Conservation (phyloP, 2,797 vertebrate genomes). For the Gorsachius magnificus region DNA sequence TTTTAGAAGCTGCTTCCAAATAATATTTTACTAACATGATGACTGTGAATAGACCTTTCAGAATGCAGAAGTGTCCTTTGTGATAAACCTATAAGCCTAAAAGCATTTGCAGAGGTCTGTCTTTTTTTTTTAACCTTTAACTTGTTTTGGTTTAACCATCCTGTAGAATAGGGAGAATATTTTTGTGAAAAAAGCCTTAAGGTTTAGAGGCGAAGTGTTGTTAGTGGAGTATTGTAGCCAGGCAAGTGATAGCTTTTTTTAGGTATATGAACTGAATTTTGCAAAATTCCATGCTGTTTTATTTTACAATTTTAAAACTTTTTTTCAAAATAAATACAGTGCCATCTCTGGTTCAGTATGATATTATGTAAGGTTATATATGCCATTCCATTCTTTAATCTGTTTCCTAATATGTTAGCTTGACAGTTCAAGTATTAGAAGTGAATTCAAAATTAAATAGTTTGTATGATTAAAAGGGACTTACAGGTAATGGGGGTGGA, state of each 20-base stretch:
- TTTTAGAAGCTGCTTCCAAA: conserved; percentile 73
- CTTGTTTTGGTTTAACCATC: background rate
- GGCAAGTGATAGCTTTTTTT: background rate
- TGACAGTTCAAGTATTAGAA: background rate
- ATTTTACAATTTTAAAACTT: background rate
- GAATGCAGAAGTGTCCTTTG: conserved; percentile 47
- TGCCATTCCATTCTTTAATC: background rate
- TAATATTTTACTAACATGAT: conserved; percentile 55
- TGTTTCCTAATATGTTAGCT: background rate
- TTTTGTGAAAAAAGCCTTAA: background rate
- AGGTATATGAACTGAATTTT: background rate
- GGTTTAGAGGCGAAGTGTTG: background rate
- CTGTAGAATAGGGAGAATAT: background rate
- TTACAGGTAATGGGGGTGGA: background rate
- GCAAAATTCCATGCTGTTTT: background rate
- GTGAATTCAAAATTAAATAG: background rate
- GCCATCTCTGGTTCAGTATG: background rate
- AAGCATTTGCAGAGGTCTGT: background rate
- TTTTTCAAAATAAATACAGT: background rate
- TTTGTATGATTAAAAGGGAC: background rate
- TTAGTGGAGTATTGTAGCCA: background rate
- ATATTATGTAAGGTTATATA: background rate
- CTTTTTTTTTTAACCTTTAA: background rate
- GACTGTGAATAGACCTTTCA: conserved; percentile 67
- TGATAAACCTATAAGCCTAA: conserved; percentile 43